These are phyloP conservation scores for Pristionchus japonicus DNA, from an alignment of 2,888 invertebrate genomes.

Conservation along the genomic window DNA sequence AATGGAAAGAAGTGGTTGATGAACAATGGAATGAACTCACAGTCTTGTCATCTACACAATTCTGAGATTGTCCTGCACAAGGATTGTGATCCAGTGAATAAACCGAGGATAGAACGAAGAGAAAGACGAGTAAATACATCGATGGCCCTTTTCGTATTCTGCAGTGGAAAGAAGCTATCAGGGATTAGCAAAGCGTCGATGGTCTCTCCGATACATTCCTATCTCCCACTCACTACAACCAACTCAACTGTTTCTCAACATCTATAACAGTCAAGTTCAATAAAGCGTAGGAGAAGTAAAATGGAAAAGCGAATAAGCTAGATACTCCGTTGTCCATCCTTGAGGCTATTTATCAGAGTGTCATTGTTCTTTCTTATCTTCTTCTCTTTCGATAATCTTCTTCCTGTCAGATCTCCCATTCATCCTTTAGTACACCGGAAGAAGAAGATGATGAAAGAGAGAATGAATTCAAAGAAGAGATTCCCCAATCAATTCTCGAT, in stretches of 20 bases:
- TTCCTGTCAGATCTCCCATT: neutral
- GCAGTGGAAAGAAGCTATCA: neutral
- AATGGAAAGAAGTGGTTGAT: neutral
- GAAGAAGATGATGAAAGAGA: neutral
- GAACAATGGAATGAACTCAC: neutral
- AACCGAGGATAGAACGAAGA: neutral
- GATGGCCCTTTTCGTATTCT: neutral
- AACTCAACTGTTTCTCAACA: neutral
- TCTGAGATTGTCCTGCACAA: neutral
- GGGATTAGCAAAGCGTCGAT: neutral
- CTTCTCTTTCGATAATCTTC: neutral
- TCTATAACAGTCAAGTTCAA: neutral
- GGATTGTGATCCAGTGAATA: neutral
- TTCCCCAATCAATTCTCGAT: neutral
- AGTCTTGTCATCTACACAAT: neutral
- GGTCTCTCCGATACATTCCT: neutral
- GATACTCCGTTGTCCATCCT: neutral
- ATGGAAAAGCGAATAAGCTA: neutral
- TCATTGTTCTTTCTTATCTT: slow-evolving; percentile 11
- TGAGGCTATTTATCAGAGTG: neutral
- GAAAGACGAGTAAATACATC: neutral
- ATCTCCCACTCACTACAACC: neutral
- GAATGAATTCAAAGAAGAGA: neutral
- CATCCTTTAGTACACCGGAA: neutral
- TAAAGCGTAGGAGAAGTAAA: neutral